Conservation (phyloP, 2,888 invertebrate species). For the Drosophila fungiperda region DNA sequence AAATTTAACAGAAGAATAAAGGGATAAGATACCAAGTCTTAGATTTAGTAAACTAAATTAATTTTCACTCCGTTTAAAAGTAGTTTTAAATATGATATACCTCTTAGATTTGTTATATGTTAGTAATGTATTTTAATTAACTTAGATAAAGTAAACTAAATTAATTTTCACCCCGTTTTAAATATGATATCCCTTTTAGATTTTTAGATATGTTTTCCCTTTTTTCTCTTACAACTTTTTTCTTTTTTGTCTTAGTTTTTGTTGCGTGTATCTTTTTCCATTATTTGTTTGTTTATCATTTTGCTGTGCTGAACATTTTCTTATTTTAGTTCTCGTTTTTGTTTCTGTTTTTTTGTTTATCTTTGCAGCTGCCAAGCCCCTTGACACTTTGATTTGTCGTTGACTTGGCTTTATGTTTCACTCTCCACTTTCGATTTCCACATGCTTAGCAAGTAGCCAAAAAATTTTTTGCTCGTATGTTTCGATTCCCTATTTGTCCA, state of each 20-base stretch:
- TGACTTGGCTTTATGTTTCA: constrained; percentile 56
- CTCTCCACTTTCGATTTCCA: constrained; percentile 55
- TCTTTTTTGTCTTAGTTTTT: neutral
- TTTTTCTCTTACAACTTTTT: neutral
- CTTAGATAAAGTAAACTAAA: too few relatives aligned
- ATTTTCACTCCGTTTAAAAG: too few relatives aligned
- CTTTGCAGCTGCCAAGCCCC: constrained; percentile 32
- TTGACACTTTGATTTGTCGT: constrained; percentile 64
- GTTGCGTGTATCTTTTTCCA: constrained; percentile 5
- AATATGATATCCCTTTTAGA: neutral
- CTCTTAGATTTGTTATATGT: too few relatives aligned
- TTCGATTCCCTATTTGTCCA: constrained; percentile 20
- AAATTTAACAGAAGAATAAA: too few relatives aligned
- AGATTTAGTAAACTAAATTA: too few relatives aligned
- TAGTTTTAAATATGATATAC: too few relatives aligned
- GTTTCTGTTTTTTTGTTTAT: constrained; percentile 48
- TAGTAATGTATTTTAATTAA: too few relatives aligned
- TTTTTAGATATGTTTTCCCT: neutral
- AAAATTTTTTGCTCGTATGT: constrained; percentile 13
- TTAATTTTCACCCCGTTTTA: too few relatives aligned
- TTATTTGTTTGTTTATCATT: constrained; percentile 30
- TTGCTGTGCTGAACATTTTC: constrained; percentile 9
- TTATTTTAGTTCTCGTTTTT: constrained; percentile 46
- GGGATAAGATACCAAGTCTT: too few relatives aligned
- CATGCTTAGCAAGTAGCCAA: constrained; percentile 9